phyloP scores from a whole-genome alignment of 2,888 invertebrate genomes.

The Volucella inanis region DNA sequence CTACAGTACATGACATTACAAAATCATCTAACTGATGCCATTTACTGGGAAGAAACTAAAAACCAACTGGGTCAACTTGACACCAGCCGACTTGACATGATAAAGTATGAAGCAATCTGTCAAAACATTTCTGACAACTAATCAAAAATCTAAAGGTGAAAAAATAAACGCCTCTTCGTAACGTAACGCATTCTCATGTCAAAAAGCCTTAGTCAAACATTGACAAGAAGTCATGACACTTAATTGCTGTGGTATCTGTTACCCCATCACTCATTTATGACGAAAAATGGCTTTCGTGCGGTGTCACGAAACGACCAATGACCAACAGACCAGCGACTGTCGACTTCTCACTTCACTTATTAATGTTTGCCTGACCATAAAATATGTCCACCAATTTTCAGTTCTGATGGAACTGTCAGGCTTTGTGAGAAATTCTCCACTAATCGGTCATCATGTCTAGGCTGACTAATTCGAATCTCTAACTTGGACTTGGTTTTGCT shows the following conservation, averaged over 20 bases:
- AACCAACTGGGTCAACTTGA: neutral
- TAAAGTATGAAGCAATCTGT: constrained; percentile 29
- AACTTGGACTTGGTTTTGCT: constrained; percentile 20
- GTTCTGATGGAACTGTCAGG: constrained; percentile 72
- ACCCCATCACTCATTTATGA: constrained; percentile 62
- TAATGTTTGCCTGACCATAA: constrained; percentile 69
- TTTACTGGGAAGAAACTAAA: too few species aligned
- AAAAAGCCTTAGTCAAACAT: constrained; percentile 43
- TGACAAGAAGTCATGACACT: constrained; percentile 48
- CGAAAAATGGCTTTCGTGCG: constrained; percentile 42
- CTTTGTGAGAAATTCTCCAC: constrained; percentile 66
- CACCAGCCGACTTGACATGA: constrained; percentile 6
- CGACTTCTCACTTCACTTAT: constrained; percentile 66
- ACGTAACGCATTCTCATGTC: constrained; percentile 23
- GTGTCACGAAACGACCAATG: constrained; percentile 48
- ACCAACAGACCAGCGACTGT: too few species aligned
- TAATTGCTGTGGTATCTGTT: constrained; percentile 52
- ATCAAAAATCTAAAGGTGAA: constrained; percentile 13
- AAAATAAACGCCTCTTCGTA: neutral
- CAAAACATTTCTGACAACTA: constrained; percentile 42
- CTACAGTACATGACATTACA: too few species aligned
- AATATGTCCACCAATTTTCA: constrained; percentile 72
- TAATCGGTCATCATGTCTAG: constrained; percentile 62
- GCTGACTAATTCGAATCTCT: constrained; percentile 65
- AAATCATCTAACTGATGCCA: too few species aligned